Percentiles rank a stretch among this genome's conserved stretches.
These are phyloP conservation scores for Spisula solida DNA, from an alignment of 2,888 invertebrate species.

Conservation along the genomic window DNA sequence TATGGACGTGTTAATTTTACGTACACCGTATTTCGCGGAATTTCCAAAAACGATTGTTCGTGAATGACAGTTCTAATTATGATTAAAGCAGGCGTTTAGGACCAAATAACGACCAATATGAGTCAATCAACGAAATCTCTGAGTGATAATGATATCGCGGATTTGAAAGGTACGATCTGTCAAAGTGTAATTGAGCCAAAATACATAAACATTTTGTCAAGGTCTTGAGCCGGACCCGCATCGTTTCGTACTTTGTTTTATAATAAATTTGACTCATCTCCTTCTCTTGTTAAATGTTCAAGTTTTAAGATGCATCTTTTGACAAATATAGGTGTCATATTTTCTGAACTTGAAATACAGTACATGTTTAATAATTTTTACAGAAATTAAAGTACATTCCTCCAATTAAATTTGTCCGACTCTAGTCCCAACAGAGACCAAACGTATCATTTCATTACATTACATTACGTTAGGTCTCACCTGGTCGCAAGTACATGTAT, in stretches of 20 bases:
- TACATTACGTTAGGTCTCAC: no score
- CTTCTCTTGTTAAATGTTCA: neutral
- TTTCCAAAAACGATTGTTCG: neutral
- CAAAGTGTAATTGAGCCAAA: neutral
- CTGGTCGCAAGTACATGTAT: no score
- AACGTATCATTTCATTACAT: no score
- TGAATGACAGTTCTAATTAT: neutral
- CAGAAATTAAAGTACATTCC: no score
- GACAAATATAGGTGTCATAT: neutral
- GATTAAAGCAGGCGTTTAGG: neutral
- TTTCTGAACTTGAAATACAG: no score
- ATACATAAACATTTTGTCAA: neutral
- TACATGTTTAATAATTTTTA: no score
- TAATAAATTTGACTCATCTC: neutral
- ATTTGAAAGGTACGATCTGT: slow-evolving; percentile 27
- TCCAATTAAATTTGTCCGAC: no score
- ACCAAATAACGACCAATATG: neutral
- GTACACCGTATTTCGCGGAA: neutral
- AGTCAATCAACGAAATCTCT: slow-evolving; percentile 28
- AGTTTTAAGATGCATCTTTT: neutral
- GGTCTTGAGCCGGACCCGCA: neutral
- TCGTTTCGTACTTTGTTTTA: neutral
- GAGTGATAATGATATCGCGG: slow-evolving; percentile 25
- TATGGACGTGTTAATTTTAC: neutral
- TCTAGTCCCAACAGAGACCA: no score